Conservation (phyloP, 2,113 vertebrate species). For the Crotalus tigris region DNA sequence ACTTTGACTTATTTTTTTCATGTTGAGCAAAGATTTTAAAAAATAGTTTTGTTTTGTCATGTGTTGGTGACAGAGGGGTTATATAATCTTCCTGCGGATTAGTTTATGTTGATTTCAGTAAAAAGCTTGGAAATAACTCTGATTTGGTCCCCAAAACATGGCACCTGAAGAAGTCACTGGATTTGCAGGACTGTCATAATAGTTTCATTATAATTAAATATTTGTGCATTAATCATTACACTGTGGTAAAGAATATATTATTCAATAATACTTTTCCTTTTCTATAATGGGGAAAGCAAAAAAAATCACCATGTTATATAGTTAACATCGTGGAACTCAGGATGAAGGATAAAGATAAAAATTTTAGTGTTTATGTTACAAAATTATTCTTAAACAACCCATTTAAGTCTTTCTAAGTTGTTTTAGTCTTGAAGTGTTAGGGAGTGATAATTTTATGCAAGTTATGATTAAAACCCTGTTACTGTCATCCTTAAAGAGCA, state of each 20-base stretch:
- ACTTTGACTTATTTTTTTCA: constrained; percentile 32
- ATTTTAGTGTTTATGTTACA: constrained; percentile 86
- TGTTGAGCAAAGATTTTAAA: constrained; percentile 22
- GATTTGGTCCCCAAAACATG: constrained; percentile 61
- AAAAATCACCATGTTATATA: constrained; percentile 50
- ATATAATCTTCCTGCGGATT: constrained; percentile 24
- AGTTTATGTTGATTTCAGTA: constrained; percentile 34
- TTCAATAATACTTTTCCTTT: constrained; percentile 67
- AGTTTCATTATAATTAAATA: constrained; percentile 79
- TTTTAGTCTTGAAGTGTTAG: constrained; percentile 90
- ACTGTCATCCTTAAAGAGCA: constrained; percentile 92
- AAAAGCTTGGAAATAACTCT: constrained; percentile 57
- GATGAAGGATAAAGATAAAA: constrained; percentile 78
- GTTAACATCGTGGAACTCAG: constrained; percentile 63
- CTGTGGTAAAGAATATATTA: constrained; percentile 69
- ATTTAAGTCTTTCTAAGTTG: constrained; percentile 88
- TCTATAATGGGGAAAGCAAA: constrained; percentile 53
- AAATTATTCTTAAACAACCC: constrained; percentile 90
- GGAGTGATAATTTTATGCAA: constrained; percentile 94
- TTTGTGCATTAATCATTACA: constrained; percentile 75
- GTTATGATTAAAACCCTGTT: constrained; percentile 95
- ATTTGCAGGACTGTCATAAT: constrained; percentile 74
- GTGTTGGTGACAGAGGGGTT: constrained; percentile 7
- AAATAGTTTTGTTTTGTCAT: constrained; percentile 27
- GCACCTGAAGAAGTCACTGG: constrained; percentile 56